Evolutionary conservation across 1,140 invertebrate genomes (phyloP).

Genomic region (Pseudomyrmex gracilis): DNA sequence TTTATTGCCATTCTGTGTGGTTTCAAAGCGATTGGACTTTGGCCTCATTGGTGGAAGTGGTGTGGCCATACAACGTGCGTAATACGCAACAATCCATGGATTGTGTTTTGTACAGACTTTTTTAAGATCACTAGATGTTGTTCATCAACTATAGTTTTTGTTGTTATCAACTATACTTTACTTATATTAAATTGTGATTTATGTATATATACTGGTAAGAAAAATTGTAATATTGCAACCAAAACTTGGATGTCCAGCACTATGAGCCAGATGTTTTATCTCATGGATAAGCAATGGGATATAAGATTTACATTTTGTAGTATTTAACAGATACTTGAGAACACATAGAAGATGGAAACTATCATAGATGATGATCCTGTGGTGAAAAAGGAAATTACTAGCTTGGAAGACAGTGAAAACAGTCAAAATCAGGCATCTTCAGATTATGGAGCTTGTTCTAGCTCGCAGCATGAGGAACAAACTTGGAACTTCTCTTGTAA

Average conservation of each 20-base stretch:
- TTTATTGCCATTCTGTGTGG: conserved; percentile 78
- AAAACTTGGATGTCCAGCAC: not conserved
- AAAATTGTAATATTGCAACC: not conserved
- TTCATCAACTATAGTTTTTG: no score
- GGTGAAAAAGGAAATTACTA: not conserved
- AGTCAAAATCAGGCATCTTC: conserved; percentile 13
- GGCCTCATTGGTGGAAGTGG: conserved; percentile 82
- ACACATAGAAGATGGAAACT: conserved; percentile 56
- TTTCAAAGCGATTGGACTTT: conserved; percentile 82
- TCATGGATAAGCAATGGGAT: not conserved
- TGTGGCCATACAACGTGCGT: conserved; percentile 78
- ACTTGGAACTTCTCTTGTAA: not conserved
- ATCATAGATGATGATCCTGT: conserved; percentile 25
- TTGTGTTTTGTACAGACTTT: conserved; percentile 59
- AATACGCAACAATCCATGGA: conserved; percentile 69
- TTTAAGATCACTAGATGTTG: conserved; percentile 59
- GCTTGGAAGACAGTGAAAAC: not conserved
- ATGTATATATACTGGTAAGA: conserved; percentile 6
- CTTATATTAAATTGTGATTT: conserved; percentile 25
- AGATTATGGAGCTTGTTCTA: not conserved
- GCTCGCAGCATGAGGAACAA: not conserved
- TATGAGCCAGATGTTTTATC: conserved; percentile 20
- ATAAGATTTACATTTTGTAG: conserved; percentile 54
- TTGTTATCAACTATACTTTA: conserved; percentile 26
- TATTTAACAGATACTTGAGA: conserved; percentile 63